Evolutionary conservation across 2,888 invertebrate species (phyloP), one percentile per base, ranked within the genome.

Genomic region (Phasia obesa): DNA sequence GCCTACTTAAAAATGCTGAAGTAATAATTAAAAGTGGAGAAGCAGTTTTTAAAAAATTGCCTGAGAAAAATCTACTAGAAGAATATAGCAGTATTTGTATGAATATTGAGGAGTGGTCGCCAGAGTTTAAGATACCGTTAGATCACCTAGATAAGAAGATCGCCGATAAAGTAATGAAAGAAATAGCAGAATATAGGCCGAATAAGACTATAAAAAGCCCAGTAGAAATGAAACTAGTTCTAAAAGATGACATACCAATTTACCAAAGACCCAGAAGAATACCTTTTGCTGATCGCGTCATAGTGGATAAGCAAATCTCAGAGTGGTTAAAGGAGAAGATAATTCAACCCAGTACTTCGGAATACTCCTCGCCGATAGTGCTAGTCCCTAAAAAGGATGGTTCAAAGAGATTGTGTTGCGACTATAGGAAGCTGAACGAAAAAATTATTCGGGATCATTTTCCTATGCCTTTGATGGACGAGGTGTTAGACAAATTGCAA

Each of bases 201-300:
- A 9, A 4, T 7, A 25, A 27, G 6, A n/a, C 5, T 53, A 2
- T n/a, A 0, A 53, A 53, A 23, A 53, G 53, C 27, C 53, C 53
- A 6, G 27, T 27, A 27, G 27, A 27, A 27, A 27, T 27, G 6
- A 27, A 27, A 6, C 27, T 27, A 27, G 27, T 27, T 27, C 6
- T 27, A 27, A 27, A 27, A 27, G 27, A 27, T 6, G 27, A 27
- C 27, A 27, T 62, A 44, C 81, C 83, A 31, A 62, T 85, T n/a
- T 81, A 47, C 13, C 73, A 85, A n/a, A 25, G 59, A 15, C 82
- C 83, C 4, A 83, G 89, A 60, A 69, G 88, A 35, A 74, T 89
- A 51, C 77, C 87, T 0, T 73, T 64, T 0, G 13, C 47, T 2
- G 87, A 89, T 55, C 87, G 49, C 13, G 7, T 4, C 2, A 49